phyloP scores from a whole-genome alignment of 2,113 vertebrate species.

The Ibidorhyncha struthersii region DNA sequence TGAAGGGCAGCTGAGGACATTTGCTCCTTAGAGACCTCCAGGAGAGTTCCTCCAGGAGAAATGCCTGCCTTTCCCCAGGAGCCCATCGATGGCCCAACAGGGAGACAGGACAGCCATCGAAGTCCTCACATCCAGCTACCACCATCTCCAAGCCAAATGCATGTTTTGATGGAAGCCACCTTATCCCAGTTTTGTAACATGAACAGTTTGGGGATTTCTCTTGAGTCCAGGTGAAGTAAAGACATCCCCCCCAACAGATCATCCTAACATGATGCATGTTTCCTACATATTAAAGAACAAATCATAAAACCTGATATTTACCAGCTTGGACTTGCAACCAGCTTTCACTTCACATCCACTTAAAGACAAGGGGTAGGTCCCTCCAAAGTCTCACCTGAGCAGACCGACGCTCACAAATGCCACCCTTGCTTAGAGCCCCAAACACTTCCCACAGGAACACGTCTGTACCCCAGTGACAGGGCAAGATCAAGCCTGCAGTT shows the following conservation, averaged over 20 bases:
- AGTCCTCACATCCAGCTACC: not conserved
- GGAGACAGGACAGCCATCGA: not conserved
- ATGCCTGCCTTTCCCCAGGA: not conserved
- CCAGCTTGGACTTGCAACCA: not conserved
- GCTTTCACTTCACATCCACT: not conserved
- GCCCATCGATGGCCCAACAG: not conserved
- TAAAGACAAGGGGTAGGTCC: not conserved
- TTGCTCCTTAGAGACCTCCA: not conserved
- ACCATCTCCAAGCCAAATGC: not conserved
- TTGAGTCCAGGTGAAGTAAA: not conserved
- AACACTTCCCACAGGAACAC: not conserved
- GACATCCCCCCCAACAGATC: not conserved
- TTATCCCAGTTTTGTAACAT: not conserved
- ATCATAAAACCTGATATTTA: not conserved
- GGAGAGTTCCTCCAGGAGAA: not conserved
- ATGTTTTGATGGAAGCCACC: not conserved
- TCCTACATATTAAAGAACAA: not conserved
- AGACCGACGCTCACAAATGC: not conserved
- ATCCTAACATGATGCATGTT: not conserved
- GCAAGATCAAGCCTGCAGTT: not conserved
- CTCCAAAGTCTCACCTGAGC: not conserved
- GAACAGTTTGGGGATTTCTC: not conserved
- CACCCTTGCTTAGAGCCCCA: not conserved
- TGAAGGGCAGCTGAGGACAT: not conserved
- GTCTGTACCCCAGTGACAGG: not conserved